These are phyloP conservation scores for Rhipidura dahli DNA, from an alignment of 2,113 vertebrate genomes.

Conservation along the genomic window DNA sequence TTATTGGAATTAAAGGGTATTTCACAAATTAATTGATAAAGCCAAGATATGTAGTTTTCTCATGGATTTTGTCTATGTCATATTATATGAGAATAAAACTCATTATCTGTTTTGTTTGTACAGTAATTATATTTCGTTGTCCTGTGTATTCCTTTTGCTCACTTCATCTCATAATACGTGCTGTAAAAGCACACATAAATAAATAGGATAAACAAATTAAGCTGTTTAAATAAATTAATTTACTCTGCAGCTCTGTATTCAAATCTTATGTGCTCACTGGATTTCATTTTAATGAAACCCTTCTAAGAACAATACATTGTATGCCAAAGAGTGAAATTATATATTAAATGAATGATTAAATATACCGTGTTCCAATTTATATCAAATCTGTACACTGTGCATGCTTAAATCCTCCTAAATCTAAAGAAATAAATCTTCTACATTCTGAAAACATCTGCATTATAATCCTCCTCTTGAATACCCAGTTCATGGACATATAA, in stretches of 20 bases:
- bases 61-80: slow-evolving; percentile 38
- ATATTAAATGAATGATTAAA: slow-evolving; percentile 70
- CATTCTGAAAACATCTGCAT: slow-evolving; percentile 63
- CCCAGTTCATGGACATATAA: slow-evolving; percentile 28
- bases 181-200: slow-evolving; percentile 72
- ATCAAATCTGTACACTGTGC: slow-evolving; percentile 48
- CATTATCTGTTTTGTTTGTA: slow-evolving; percentile 77
- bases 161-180: slow-evolving; percentile 62
- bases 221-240: slow-evolving; percentile 82
- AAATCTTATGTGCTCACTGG: slow-evolving; percentile 74
- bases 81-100: slow-evolving; percentile 69
- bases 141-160: slow-evolving; percentile 65
- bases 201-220: slow-evolving; percentile 82
- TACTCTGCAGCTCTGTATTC: slow-evolving; percentile 73
- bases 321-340: slow-evolving; percentile 73
- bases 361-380: slow-evolving; percentile 65
- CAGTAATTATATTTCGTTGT: slow-evolving; percentile 74
- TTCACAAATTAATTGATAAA: slow-evolving; percentile 68
- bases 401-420: slow-evolving; percentile 71
- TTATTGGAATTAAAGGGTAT: slow-evolving; percentile 58
- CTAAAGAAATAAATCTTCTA: slow-evolving; percentile 65
- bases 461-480: slow-evolving; percentile 51
- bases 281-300: slow-evolving; percentile 78
- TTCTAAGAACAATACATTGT: slow-evolving; percentile 73
- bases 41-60: slow-evolving; percentile 37